Evolutionary conservation across 2,888 invertebrate genomes (phyloP), one percentile per base, ranked within the genome.

Genomic region (Melanchra persicariae): DNA sequence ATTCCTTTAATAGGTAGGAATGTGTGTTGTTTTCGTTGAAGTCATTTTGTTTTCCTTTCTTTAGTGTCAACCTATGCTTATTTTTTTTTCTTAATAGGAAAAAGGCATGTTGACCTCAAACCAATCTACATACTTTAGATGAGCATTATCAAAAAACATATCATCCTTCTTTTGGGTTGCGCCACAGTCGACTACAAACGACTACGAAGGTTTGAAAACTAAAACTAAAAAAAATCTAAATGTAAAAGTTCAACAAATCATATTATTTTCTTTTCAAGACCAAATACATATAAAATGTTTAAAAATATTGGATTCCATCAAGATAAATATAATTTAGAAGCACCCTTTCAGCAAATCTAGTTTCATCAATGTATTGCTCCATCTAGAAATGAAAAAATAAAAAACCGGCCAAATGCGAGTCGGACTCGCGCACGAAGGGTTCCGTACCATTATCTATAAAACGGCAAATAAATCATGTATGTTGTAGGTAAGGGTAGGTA

Each of bases 241-340:
- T 8, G 22, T 57, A 10, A 51, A 49, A 4, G 3, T 7, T 30
- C 5, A 4, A 52, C 22, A 30, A 8, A 43, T 22, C 7, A 2
- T 34, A 66, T 45, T 0, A 49, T 40, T 55, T 59, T 19, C 1
- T 58, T 59, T 37, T 54, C 17, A 10, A 30, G 4, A 34, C 10
- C 7, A 0, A 45, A 34, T 24, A n/a, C n/a, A n/a, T n/a, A 30
- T 40, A n/a, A 45, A 55, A 64, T 49, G 9, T 17, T 54, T 37
- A 37, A 45, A 47, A 19, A 55, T n/a, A 43, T 49, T 72, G 24
- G 24, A 57, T 49, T 55, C 17, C 47, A 63, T 64, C 40, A 43
- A 55, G 6, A 43, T 63, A 34, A 30, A 8, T 49, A 34, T 26
- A 34, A 40, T 40, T 40, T 40, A 40, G 40, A 40, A 15, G 15